Evolutionary conservation across 35 echinoderm and acorn worm genomes (phyloP).

Genomic region (Holothuria glaberrima): DNA sequence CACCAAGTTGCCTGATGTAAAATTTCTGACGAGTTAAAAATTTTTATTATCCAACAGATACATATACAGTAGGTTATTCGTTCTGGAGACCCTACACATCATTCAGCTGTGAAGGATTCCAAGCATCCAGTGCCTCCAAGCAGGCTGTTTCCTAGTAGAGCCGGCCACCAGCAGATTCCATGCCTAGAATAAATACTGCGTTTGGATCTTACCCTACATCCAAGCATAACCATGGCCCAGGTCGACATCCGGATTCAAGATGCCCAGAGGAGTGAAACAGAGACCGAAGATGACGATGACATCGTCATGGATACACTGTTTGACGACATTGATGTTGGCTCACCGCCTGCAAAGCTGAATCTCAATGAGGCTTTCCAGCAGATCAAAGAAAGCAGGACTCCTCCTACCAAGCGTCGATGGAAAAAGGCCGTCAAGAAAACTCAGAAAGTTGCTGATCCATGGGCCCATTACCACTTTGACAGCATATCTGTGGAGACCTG

Average conservation of each 20-base stretch:
- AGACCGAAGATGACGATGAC: constrained; percentile 42
- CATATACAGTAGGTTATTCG: too few species aligned
- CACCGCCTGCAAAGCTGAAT: constrained; percentile 10
- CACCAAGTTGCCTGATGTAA: too few species aligned
- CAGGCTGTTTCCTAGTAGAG: constrained; percentile 5
- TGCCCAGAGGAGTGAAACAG: constrained; percentile 17
- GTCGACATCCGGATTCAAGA: constrained; percentile 49
- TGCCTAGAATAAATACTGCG: constrained; percentile 36
- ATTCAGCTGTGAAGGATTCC: too few species aligned
- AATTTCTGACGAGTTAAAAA: too few species aligned
- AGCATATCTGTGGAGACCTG: constrained; percentile 66
- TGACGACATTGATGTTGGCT: background rate
- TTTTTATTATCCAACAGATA: too few species aligned
- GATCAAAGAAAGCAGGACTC: constrained; percentile 49
- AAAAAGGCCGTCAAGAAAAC: constrained; percentile 73
- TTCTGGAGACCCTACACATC: too few species aligned
- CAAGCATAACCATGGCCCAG: constrained; percentile 51
- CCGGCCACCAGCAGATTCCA: constrained; percentile 1
- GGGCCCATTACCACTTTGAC: constrained; percentile 85
- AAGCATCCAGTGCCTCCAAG: background rate
- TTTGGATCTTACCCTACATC: constrained; percentile 36
- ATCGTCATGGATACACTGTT: constrained; percentile 20
- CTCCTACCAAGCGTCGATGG: constrained; percentile 72
- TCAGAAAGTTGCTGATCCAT: constrained; percentile 68
- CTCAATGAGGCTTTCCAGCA: constrained; percentile 41